These are phyloP conservation scores for Xyliphius kryptos DNA, from an alignment of 2,113 vertebrate genomes.

Conservation along the genomic window DNA sequence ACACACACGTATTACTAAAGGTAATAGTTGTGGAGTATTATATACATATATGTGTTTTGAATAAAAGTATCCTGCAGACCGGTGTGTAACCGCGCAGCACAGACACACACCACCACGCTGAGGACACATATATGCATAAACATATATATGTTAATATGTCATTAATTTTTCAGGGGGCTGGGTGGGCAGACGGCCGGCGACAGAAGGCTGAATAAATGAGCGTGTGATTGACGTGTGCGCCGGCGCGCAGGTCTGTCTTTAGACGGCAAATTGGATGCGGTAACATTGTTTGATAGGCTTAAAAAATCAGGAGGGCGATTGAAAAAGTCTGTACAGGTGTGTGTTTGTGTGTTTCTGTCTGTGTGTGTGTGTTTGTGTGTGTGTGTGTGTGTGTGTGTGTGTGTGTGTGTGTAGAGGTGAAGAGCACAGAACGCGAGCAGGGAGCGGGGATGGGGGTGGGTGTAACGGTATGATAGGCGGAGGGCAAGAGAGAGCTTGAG, in stretches of 20 bases:
- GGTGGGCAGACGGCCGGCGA: not conserved
- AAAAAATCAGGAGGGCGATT: no score
- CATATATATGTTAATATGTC: not conserved
- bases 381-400: constrained; percentile 1
- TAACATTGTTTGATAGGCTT: no score
- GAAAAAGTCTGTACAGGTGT: not conserved
- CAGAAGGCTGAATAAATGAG: constrained; percentile 2
- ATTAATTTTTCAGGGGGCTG: not conserved
- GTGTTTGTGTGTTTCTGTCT: no score
- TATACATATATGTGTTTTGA: no score
- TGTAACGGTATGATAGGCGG: not conserved
- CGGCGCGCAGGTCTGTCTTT: not conserved
- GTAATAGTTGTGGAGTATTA: no score
- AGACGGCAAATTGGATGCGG: no score
- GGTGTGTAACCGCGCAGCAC: no score
- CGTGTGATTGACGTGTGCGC: not conserved
- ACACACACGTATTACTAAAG: no score
- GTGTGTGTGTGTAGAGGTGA: not conserved
- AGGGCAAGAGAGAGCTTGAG: constrained; percentile 33
- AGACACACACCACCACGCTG: no score
- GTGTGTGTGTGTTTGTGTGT: no score
- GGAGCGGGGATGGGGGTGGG: not conserved
- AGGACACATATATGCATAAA: no score
- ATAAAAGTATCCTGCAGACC: no score
- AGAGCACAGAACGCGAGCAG: not conserved